phyloP scores from a whole-genome alignment of 1,140 invertebrate species.

The Drosophila punjabiensis region DNA sequence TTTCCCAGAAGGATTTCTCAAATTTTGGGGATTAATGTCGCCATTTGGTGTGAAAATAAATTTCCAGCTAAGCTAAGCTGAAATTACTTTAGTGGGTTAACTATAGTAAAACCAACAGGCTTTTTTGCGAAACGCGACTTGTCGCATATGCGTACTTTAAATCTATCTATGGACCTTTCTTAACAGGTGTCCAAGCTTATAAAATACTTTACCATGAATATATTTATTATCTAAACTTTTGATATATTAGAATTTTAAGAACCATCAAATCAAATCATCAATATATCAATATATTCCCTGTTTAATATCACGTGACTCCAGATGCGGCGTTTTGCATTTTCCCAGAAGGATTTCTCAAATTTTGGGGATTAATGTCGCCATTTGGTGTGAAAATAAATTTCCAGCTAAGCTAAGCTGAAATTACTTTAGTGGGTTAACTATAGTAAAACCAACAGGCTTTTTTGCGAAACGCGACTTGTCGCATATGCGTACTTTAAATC shows the following conservation, averaged over 20 bases:
- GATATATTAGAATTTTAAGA: too few species aligned
- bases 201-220: too few species aligned
- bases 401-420: background rate
- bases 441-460: too few species aligned
- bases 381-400: conserved; percentile 12
- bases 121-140: background rate
- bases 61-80: background rate
- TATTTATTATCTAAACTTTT: too few species aligned
- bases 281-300: too few species aligned
- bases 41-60: conserved; percentile 10
- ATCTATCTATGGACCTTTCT: background rate
- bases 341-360: conserved; percentile 1
- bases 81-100: background rate
- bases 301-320: too few species aligned
- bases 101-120: too few species aligned
- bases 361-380: conserved; percentile 13
- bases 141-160: background rate
- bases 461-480: background rate
- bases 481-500: background rate
- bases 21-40: conserved; percentile 21
- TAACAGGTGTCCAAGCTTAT: too few species aligned
- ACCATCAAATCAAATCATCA: too few species aligned
- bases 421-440: background rate
- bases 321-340: conserved; percentile 2
- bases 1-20: background rate